Evolutionary conservation across 2,888 invertebrate species (phyloP), one percentile per base, ranked within the genome.

Genomic region (Tachina fera): DNA sequence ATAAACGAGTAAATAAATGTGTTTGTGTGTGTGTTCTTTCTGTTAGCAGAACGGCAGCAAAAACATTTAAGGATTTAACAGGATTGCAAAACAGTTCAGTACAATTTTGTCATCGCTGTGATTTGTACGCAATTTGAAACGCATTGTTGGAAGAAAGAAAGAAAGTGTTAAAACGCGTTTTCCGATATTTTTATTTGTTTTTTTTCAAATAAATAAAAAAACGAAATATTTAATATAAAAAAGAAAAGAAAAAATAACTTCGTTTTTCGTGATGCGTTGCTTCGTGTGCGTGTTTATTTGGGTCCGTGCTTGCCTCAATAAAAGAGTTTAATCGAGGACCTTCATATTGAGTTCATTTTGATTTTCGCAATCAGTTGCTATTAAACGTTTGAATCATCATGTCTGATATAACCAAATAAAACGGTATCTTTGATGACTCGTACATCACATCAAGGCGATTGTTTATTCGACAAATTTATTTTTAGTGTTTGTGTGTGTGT

Each of bases 61-160:
- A 76, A 88, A 88, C 89, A 88, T 88, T 90, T 89, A 90, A 91
- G 90, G 89, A 89, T 89, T 88, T 87, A 88, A 88, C 88, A 88
- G 88, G 88, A 90, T 88, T 79, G 87, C 74, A 85, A 87, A 88
- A 88, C 87, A 85, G 89, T 89, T 91, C 90, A 91, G 91, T 91
- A 77, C 85, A 72, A 87, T 76, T 89, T 90, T 89, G 90, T 88
- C 88, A 88, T 89, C 87, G 89, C 88, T 84, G 88, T 89, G 91
- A 90, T 90, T 91, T 89, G 88, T 90, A 89, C 90, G 88, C 83
- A 83, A 72, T 83, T 77, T 19, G 68, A 67, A 53, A 53, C 51
- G 43, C 63, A 16, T 65, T 22, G 65, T 51, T 9, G 16, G 41
- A 39, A 72, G 51, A 58, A 71, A 31, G 16, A 31, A 39, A 72